Conservation (phyloP, 2,113 vertebrate genomes). For the Datnioides undecimradiatus region DNA sequence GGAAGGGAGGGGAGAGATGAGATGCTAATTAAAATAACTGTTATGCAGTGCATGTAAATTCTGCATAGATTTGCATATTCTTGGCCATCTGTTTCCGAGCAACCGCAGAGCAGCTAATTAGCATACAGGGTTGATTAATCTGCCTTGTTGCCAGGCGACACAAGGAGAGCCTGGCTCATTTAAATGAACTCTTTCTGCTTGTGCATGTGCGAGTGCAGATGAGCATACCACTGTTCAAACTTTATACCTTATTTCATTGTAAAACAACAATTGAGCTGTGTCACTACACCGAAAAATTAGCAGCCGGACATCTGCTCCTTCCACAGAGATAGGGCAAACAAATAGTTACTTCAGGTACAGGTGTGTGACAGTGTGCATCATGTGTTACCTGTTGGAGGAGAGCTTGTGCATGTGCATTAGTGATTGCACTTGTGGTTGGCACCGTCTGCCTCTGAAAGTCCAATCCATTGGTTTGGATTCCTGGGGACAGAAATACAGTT, state of each 20-base stretch:
- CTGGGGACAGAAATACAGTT: constrained; percentile 79
- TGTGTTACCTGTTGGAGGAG: constrained; percentile 96
- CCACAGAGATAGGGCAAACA: constrained; percentile 5
- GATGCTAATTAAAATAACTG: constrained; percentile 95
- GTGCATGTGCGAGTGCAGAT: constrained; percentile 49
- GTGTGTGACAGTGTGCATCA: neutral
- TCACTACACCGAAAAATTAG: neutral
- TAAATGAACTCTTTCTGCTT: constrained; percentile 73
- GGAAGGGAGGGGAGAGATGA: constrained; percentile 79
- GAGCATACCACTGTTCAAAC: constrained; percentile 59
- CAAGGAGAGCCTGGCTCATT: constrained; percentile 85
- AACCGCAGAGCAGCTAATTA: constrained; percentile 96
- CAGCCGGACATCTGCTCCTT: neutral
- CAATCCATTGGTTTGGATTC: constrained; percentile 97
- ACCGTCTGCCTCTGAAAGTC: constrained; percentile 97
- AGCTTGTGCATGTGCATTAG: constrained; percentile 97
- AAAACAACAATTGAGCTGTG: neutral
- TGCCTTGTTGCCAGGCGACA: constrained; percentile 94
- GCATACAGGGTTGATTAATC: constrained; percentile 99
- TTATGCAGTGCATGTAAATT: constrained; percentile 96
- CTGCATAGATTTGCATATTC: constrained; percentile 99
- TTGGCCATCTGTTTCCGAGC: constrained; percentile 98
- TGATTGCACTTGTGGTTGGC: constrained; percentile 93
- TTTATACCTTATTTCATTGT: constrained; percentile 24
- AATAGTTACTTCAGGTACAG: neutral